These are phyloP conservation scores for Zootoca vivipara DNA, from an alignment of 2,113 vertebrate genomes.

Conservation along the genomic window DNA sequence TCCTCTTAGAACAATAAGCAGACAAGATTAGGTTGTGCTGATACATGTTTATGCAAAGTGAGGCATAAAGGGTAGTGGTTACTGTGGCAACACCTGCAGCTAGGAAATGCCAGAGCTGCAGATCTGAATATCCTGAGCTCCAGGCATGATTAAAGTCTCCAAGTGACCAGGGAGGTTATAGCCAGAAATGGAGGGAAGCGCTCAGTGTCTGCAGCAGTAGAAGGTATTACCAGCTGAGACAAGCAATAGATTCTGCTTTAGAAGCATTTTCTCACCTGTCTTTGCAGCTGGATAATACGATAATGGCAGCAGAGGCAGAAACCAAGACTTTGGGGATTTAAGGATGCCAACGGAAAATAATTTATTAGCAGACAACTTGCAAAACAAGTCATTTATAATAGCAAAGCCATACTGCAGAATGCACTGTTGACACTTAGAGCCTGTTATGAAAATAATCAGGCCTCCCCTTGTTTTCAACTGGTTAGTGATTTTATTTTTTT, in stretches of 20 bases:
- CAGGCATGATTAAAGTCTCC: slow-evolving; percentile 12
- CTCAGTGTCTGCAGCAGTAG: not conserved
- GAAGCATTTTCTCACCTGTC: not conserved
- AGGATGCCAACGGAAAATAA: not conserved
- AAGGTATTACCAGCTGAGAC: slow-evolving; percentile 12
- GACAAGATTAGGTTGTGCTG: slow-evolving; percentile 21
- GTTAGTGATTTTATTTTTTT: not conserved
- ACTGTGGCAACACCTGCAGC: not conserved
- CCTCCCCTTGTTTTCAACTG: not conserved
- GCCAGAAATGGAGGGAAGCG: not conserved
- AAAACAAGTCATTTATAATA: slow-evolving; percentile 37
- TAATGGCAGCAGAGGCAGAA: slow-evolving; percentile 15
- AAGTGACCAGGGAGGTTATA: not conserved
- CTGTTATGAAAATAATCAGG: not conserved
- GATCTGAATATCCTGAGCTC: not conserved
- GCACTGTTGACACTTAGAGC: not conserved
- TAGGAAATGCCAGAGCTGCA: not conserved
- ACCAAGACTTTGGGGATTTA: not conserved
- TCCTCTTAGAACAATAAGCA: not conserved
- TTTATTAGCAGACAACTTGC: not conserved
- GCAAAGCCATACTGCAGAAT: slow-evolving; percentile 5
- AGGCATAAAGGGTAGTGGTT: not conserved
- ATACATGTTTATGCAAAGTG: slow-evolving; percentile 24
- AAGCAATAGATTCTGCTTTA: slow-evolving; percentile 25
- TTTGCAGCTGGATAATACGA: slow-evolving; percentile 20